A percentile compares a stretch with the other conserved stretches of the same genome.
Evolutionary conservation across 2,797 vertebrate species (phyloP).

Genomic region (Harpagifer antarcticus): DNA sequence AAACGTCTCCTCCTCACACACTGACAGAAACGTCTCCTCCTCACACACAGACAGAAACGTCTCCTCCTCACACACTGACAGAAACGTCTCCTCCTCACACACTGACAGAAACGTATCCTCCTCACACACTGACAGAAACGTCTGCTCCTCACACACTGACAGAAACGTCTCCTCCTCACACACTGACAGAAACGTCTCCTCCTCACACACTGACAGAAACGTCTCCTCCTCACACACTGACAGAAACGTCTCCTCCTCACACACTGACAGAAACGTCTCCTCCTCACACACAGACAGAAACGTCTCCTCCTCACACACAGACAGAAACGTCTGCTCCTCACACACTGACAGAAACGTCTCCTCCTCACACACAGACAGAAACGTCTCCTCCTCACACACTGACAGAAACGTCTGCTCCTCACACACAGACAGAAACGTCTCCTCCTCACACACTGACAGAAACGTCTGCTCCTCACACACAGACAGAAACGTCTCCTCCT

Average conservation of each 20-base stretch:
- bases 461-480: too few species aligned
- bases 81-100: constrained; percentile 11
- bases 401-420: too few species aligned
- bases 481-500: constrained; percentile 6
- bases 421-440: constrained; percentile 5
- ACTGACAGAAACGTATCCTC: too few species aligned
- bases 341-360: constrained; percentile 5
- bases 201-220: constrained; percentile 14
- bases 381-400: constrained; percentile 12
- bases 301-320: constrained; percentile 13
- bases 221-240: too few species aligned
- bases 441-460: constrained; percentile 13
- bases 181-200: constrained; percentile 3
- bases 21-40: constrained; percentile 1
- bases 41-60: too few species aligned
- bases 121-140: not conserved
- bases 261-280: too few species aligned
- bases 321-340: too few species aligned
- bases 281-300: too few species aligned
- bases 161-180: too few species aligned
- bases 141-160: constrained; percentile 17
- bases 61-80: not conserved
- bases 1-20: constrained; percentile 13
- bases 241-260: constrained; percentile 8
- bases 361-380: constrained; percentile 8